Base-by-base conservation (phyloP, 1,140 invertebrate species). In the Euborellia annulipes region DNA sequence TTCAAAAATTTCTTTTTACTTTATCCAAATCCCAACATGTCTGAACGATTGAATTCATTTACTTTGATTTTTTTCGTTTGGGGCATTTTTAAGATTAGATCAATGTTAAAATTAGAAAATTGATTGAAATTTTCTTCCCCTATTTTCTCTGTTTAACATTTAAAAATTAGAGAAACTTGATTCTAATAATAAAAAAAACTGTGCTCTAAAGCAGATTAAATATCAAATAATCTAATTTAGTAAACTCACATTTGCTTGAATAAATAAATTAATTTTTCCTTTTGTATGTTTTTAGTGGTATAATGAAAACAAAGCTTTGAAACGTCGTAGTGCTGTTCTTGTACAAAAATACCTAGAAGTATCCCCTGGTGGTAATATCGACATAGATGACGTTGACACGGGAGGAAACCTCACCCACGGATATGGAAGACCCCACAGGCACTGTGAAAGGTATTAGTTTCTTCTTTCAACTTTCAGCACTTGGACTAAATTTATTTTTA, bases 221-320 rank as follows among this genome's bases (percentile, higher is more conserved):
- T 27, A 27, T 27, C 23, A 27, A 27, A 27, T 27, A 27, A 27
- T 27, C 23, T 27, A 27, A 27, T 27, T 27, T 27, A 27, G 23
- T 27, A 27, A 27, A 27, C 23, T 27, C 23, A 27, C 23, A 27
- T 27, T 27, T 27, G 23, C 23, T 23, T 23, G 16, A 23, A 13
- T 41, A 41, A 41, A 27, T 27, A 27, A 27, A 27, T 27, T 27
- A 27, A 27, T 27, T 27, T 43, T 21, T 16, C 41, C 3, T 22
- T 50, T 40, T 18, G 41, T 47, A 14, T 50, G 43, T 46, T 54
- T 69, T 2, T 63, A 79, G 62, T 82, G 79, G 79, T 82, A 82
- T 61, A 75, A 75, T 51, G 73, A 82, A 62, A 82, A 82, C 52
- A 72, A 76, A 21, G 69, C 73, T 50, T 57, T 82, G 32, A 79